These are phyloP conservation scores for Erethizon dorsatum DNA, from an alignment of 2,797 vertebrate genomes.

Conservation along the genomic window DNA sequence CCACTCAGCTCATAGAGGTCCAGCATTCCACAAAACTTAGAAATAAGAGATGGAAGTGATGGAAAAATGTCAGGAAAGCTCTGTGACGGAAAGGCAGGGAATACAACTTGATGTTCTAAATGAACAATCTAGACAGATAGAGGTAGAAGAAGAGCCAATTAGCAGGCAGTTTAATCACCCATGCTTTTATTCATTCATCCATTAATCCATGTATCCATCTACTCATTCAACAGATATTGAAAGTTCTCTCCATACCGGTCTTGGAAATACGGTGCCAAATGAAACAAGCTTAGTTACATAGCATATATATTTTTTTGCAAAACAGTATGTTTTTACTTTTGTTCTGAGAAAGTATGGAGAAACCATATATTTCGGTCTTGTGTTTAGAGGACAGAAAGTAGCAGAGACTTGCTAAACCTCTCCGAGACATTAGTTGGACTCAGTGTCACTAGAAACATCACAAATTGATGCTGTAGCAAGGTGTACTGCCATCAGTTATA, in stretches of 20 bases:
- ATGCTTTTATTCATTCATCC: not conserved
- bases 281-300: not conserved
- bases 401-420: constrained; percentile 48
- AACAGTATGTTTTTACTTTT: not conserved
- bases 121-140: not conserved
- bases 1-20: not conserved
- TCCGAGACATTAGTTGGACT: constrained; percentile 59
- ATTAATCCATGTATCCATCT: not conserved
- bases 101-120: not conserved
- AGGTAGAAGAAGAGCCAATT: not conserved
- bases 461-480: constrained; percentile 60
- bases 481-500: constrained; percentile 49
- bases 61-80: not conserved
- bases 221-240: not conserved
- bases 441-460: constrained; percentile 12
- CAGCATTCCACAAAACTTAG: constrained; percentile 14
- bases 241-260: not conserved
- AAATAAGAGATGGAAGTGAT: not conserved
- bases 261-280: not conserved
- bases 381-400: constrained; percentile 20
- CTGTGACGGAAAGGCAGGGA: not conserved
- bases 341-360: constrained; percentile 17
- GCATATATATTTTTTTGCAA: constrained; percentile 11
- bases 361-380: constrained; percentile 56
- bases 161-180: not conserved